phyloP scores from a whole-genome alignment of 2,888 invertebrate genomes.

The Agrilus mali region DNA sequence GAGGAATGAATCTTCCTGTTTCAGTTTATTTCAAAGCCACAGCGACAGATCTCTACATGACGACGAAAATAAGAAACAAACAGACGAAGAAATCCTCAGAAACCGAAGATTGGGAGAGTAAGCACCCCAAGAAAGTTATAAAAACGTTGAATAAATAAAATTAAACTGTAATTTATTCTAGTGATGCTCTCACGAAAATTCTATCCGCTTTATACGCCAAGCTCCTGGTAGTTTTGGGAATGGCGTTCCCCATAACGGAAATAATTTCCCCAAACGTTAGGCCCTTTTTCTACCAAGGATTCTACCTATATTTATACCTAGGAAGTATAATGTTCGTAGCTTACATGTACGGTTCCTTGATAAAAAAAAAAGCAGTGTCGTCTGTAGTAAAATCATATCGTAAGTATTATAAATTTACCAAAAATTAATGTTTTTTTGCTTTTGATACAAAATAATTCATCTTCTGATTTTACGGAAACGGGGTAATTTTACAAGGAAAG shows the following conservation, averaged over 20 bases:
- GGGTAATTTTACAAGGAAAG: conserved; percentile 11
- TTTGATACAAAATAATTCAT: not conserved
- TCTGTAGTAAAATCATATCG: conserved; percentile 35
- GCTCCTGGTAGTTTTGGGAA: conserved; percentile 67
- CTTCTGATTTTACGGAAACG: not conserved
- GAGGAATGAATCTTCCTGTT: conserved; percentile 1
- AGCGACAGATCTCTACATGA: conserved; percentile 18
- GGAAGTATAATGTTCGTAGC: conserved; percentile 66
- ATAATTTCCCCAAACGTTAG: conserved; percentile 68
- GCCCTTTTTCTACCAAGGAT: conserved; percentile 65
- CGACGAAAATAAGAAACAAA: conserved; percentile 8
- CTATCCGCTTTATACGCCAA: conserved; percentile 77
- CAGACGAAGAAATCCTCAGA: conserved; percentile 25
- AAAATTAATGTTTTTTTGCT: not conserved
- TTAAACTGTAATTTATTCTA: conserved; percentile 19
- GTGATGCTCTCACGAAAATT: conserved; percentile 59
- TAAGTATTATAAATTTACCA: conserved; percentile 7
- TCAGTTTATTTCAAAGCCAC: conserved; percentile 18
- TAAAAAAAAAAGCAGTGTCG: conserved; percentile 36
- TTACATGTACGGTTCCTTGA: conserved; percentile 55
- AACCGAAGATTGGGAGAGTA: conserved; percentile 36
- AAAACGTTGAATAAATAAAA: not conserved
- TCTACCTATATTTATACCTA: conserved; percentile 70
- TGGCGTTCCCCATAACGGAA: conserved; percentile 79
- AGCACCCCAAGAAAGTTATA: conserved; percentile 17